Evolutionary conservation across 2,113 vertebrate species (phyloP).

Genomic region (Lycaon pictus): DNA sequence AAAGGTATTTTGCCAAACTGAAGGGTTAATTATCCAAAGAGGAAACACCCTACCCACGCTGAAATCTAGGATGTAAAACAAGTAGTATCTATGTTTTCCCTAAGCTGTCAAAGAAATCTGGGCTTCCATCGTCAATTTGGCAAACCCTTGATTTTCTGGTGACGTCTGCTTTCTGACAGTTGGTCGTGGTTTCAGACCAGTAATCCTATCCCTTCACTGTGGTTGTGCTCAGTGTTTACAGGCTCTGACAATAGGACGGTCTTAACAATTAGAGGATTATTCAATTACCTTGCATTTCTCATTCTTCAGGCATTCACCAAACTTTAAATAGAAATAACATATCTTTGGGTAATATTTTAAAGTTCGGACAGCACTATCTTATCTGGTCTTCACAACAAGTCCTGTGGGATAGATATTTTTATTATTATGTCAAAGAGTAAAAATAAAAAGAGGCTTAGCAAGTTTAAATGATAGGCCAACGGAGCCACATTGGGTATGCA

Average conservation of each 20-base stretch:
- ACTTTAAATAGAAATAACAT: slow-evolving; percentile 29
- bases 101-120: slow-evolving; percentile 45
- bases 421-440: neutral
- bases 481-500: neutral
- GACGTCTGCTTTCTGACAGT: slow-evolving; percentile 42
- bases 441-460: slow-evolving; percentile 33
- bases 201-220: neutral
- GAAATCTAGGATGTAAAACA: slow-evolving; percentile 37
- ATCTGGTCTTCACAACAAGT: slow-evolving; percentile 19
- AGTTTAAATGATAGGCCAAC: neutral
- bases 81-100: slow-evolving; percentile 34
- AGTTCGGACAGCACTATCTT: neutral
- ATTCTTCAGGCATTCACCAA: slow-evolving; percentile 6
- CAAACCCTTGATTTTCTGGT: slow-evolving; percentile 29
- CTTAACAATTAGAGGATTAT: slow-evolving; percentile 60
- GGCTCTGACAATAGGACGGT: slow-evolving; percentile 14
- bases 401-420: neutral
- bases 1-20: slow-evolving; percentile 32
- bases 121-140: slow-evolving; percentile 28
- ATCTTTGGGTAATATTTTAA: slow-evolving; percentile 49
- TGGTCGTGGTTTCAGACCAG: slow-evolving; percentile 40
- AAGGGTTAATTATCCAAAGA: slow-evolving; percentile 48
- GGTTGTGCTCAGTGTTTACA: slow-evolving; percentile 30
- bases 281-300: neutral
- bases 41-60: neutral